Percentiles rank a stretch among this genome's conserved stretches.
Evolutionary conservation across 2,113 vertebrate genomes (phyloP).

Genomic region (Chaenocephalus aceratus): DNA sequence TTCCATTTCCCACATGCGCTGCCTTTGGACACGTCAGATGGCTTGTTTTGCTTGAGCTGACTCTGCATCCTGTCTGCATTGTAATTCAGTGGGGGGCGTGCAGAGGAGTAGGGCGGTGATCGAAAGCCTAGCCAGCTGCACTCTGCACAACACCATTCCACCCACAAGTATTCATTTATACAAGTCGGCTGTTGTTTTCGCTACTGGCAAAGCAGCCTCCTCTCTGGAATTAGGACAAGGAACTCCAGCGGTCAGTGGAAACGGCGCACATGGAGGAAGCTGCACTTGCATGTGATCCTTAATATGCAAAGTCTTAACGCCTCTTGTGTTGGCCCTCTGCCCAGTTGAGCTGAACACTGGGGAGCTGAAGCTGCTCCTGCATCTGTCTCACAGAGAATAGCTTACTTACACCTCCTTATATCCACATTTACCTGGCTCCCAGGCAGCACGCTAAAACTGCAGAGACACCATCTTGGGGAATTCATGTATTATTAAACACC

Average conservation of each 20-base stretch:
- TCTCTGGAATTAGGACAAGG: slow-evolving; percentile 57
- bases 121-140: slow-evolving; percentile 61
- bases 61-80: slow-evolving; percentile 64
- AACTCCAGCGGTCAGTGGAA: slow-evolving; percentile 52
- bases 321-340: slow-evolving; percentile 47
- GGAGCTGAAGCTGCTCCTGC: slow-evolving; percentile 44
- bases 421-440: slow-evolving; percentile 34
- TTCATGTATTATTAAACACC: slow-evolving; percentile 16
- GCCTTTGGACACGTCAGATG: slow-evolving; percentile 37
- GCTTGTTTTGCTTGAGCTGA: slow-evolving; percentile 63
- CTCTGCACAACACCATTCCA: slow-evolving; percentile 31
- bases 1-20: slow-evolving; percentile 3
- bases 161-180: slow-evolving; percentile 51
- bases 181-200: slow-evolving; percentile 56
- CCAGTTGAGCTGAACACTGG: slow-evolving; percentile 18
- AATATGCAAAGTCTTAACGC: slow-evolving; percentile 35
- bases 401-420: slow-evolving; percentile 33
- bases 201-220: slow-evolving; percentile 33
- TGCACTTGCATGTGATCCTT: slow-evolving; percentile 33
- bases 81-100: slow-evolving; percentile 58
- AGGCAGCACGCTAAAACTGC: not conserved
- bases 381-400: slow-evolving; percentile 31
- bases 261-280: slow-evolving; percentile 16
- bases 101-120: slow-evolving; percentile 54
- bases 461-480: slow-evolving; percentile 13